Conservation (phyloP, 2,888 invertebrate species). For the Mesochorus sp. region DNA sequence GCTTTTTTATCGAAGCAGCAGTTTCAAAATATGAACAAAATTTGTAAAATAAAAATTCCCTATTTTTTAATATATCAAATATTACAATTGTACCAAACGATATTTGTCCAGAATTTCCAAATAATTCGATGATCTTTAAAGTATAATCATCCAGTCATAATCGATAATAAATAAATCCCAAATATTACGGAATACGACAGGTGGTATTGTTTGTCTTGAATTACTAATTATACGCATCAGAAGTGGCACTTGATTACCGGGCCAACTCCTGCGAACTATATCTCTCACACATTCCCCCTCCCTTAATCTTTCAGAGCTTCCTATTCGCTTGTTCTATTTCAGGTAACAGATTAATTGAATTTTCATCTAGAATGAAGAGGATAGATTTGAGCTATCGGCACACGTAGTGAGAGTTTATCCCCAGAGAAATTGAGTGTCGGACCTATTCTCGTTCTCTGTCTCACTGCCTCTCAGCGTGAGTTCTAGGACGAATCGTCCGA, state of each 20-base stretch:
- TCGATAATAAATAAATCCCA: neutral
- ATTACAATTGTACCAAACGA: no score
- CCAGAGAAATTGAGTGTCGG: slow-evolving; percentile 51
- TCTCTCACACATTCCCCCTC: neutral
- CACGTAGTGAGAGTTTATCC: slow-evolving; percentile 42
- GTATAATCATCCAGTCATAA: neutral
- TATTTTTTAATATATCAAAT: no score
- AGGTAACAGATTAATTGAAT: slow-evolving; percentile 59
- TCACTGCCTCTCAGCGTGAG: neutral
- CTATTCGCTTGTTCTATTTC: slow-evolving; percentile 4
- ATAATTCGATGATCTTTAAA: no score
- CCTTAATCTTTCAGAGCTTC: slow-evolving; percentile 8
- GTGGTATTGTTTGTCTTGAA: slow-evolving; percentile 24
- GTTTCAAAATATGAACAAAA: no score
- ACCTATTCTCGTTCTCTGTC: slow-evolving; percentile 15
- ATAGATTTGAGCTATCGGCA: slow-evolving; percentile 37
- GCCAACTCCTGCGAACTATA: slow-evolving; percentile 12
- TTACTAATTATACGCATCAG: slow-evolving; percentile 40
- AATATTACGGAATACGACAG: neutral
- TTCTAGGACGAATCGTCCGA: neutral
- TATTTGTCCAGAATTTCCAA: no score
- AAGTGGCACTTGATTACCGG: slow-evolving; percentile 29
- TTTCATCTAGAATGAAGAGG: slow-evolving; percentile 34
- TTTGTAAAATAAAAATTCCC: no score
- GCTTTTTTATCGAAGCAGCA: neutral